Conservation (phyloP, 2,113 vertebrate species). For the Zosterops japonicus region DNA sequence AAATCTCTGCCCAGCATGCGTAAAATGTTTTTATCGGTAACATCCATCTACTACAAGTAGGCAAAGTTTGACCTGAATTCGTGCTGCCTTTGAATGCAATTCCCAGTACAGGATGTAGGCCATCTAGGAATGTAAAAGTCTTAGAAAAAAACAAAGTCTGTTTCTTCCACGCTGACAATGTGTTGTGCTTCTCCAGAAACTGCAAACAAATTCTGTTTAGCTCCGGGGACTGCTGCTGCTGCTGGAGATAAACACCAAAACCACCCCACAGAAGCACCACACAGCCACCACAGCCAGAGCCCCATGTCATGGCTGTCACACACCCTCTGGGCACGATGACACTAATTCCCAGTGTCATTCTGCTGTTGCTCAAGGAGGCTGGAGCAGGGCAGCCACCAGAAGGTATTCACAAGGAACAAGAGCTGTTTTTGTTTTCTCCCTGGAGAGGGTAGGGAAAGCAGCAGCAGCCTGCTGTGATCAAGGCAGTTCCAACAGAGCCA, state of each 20-base stretch:
- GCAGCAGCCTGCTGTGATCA: neutral
- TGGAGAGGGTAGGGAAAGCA: neutral
- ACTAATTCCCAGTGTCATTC: neutral
- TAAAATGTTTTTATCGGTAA: neutral
- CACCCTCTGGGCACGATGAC: neutral
- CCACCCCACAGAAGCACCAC: neutral
- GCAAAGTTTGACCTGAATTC: slow-evolving; percentile 13
- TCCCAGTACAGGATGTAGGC: neutral
- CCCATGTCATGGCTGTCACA: neutral
- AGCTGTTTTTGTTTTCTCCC: neutral
- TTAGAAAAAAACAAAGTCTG: neutral
- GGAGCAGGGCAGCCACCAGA: neutral
- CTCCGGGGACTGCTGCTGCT: neutral
- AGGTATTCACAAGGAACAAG: neutral
- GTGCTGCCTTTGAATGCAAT: neutral
- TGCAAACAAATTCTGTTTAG: neutral
- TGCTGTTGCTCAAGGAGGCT: neutral
- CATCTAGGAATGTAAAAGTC: neutral
- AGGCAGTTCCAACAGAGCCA: neutral
- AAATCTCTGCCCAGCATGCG: neutral
- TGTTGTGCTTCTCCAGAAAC: neutral
- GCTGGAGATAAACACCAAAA: neutral
- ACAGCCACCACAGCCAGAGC: neutral
- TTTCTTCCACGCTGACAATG: neutral
- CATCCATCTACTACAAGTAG: neutral